phyloP scores from a whole-genome alignment of 2,113 vertebrate species.

The Eulacestoma nigropectus region DNA sequence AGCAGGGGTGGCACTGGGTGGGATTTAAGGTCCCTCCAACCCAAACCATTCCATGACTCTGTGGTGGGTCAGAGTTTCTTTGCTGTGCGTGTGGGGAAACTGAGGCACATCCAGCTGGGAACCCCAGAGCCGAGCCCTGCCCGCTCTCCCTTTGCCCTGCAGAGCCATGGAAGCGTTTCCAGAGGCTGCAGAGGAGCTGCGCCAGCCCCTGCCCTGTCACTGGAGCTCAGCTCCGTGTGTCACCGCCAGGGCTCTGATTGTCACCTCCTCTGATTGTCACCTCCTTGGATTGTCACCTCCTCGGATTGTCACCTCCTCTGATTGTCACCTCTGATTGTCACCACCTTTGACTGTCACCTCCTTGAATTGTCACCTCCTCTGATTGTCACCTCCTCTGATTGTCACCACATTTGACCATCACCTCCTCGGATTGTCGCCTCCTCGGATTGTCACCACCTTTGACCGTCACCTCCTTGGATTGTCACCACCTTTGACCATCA shows the following conservation, averaged over 20 bases:
- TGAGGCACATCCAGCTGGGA: not conserved
- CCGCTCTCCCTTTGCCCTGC: too few species aligned
- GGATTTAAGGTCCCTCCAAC: not conserved
- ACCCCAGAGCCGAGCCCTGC: not conserved
- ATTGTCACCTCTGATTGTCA: accelerated
- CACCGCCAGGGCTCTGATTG: accelerated
- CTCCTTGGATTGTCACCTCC: not conserved
- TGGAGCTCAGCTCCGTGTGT: accelerated
- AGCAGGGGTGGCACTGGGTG: not conserved
- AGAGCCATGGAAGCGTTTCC: not conserved
- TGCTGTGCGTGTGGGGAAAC: not conserved
- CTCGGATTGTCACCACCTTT: accelerated
- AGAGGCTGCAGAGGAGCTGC: not conserved
- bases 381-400: accelerated
- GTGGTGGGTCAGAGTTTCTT: not conserved
- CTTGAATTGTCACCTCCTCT: not conserved
- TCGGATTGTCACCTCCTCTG: accelerated
- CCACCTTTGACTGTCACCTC: not conserved
- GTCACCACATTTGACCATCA: too few species aligned
- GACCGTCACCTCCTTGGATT: accelerated
- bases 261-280: not conserved
- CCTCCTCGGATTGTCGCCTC: not conserved
- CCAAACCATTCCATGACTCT: not conserved
- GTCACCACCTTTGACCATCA: too few species aligned
- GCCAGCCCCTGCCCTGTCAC: not conserved